phyloP scores from a whole-genome alignment of 92 coral and sea anemone genomes.

The Parazoanthus swiftii region DNA sequence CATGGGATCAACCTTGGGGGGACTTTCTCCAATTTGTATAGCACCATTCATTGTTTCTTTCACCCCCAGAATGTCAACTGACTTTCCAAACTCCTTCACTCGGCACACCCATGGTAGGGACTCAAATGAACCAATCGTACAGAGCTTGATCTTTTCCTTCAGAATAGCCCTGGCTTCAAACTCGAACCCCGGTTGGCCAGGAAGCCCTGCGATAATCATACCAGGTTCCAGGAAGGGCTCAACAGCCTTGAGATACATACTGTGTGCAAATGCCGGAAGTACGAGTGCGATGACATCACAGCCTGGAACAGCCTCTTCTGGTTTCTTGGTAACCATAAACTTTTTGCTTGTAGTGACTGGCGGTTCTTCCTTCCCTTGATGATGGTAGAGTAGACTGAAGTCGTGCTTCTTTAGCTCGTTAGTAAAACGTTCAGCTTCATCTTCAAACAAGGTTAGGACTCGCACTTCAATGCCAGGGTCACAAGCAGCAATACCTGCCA shows the following conservation, averaged over 20 bases:
- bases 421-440: conserved; percentile 43
- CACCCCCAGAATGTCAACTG: conserved; percentile 61
- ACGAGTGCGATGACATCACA: conserved; percentile 70
- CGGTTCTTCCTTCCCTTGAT: conserved; percentile 30
- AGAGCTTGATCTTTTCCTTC: conserved; percentile 48
- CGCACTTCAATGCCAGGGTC: conserved; percentile 32
- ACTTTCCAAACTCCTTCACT: conserved; percentile 56
- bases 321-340: conserved; percentile 56
- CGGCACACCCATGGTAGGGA: conserved; percentile 75
- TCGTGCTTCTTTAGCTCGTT: conserved; percentile 37
- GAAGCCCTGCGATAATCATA: conserved; percentile 62
- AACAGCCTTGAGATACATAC: conserved; percentile 53
- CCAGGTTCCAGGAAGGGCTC: conserved; percentile 69
- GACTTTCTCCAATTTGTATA: conserved; percentile 44
- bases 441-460: conserved; percentile 41
- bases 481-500: conserved; percentile 33
- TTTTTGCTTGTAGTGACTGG: conserved; percentile 48
- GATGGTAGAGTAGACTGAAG: neutral
- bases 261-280: conserved; percentile 73
- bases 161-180: conserved; percentile 62
- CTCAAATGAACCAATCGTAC: conserved; percentile 64
- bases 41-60: conserved; percentile 59
- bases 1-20: conserved; percentile 57
- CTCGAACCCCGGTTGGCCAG: conserved; percentile 68
- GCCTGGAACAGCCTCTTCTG: conserved; percentile 67